A percentile compares a stretch with the other conserved stretches of the same genome.
Conservation (phyloP, 2,888 invertebrate species). For the Ethmia dodecea region DNA sequence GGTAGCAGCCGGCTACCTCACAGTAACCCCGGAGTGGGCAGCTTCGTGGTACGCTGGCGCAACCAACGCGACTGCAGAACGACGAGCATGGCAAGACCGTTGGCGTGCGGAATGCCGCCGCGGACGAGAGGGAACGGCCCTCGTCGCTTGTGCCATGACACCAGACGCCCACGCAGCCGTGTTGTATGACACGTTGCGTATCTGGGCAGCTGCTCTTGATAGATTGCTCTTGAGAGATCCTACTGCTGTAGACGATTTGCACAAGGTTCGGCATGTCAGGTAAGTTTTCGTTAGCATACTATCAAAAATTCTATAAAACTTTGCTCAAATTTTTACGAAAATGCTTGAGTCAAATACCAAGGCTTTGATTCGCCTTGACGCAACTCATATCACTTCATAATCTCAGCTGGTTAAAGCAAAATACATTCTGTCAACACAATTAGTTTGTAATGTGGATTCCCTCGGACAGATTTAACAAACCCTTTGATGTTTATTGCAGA, state of each 20-base stretch:
- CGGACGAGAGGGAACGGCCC: constrained; percentile 8
- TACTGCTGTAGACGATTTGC: constrained; percentile 44
- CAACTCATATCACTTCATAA: not conserved
- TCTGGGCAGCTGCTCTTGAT: constrained; percentile 46
- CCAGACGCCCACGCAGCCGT: constrained; percentile 42
- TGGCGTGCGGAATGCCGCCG: constrained; percentile 24
- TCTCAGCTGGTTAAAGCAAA: too few relatives aligned
- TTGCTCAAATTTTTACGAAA: too few relatives aligned
- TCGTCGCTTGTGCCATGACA: constrained; percentile 10
- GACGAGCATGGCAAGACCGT: constrained; percentile 23
- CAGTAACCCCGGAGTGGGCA: constrained; percentile 42
- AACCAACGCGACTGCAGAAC: constrained; percentile 6
- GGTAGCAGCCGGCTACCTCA: constrained; percentile 36
- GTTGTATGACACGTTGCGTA: constrained; percentile 51
- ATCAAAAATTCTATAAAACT: too few relatives aligned
- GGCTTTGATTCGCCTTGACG: too few relatives aligned
- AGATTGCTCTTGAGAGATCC: constrained; percentile 31
- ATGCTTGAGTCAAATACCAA: too few relatives aligned
- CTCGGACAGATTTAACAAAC: too few relatives aligned
- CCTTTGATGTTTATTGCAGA: constrained; percentile 33
- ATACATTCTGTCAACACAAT: not conserved
- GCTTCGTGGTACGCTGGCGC: constrained; percentile 29
- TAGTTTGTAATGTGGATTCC: not conserved
- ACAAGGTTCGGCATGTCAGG: constrained; percentile 36
- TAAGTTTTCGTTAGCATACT: too few relatives aligned